A percentile compares a stretch with the other conserved stretches of the same genome.
Conservation (phyloP, 2,797 vertebrate genomes). For the Meda fulgida region DNA sequence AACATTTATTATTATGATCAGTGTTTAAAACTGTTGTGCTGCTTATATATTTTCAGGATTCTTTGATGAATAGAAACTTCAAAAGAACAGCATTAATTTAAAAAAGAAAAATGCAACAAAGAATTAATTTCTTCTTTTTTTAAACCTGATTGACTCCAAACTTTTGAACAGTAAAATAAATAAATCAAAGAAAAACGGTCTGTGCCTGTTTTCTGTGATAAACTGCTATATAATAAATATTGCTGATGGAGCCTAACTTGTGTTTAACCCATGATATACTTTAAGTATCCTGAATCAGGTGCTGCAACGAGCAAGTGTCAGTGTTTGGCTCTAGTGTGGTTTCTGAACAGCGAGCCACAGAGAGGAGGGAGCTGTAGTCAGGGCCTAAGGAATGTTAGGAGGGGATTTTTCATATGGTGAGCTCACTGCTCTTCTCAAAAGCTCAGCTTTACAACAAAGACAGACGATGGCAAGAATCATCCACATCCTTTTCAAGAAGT, state of each 20-base stretch:
- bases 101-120: neutral
- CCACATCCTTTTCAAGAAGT: neutral
- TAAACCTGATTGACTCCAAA: no score
- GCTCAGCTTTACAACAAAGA: slow-evolving; percentile 45
- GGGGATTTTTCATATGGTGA: slow-evolving; percentile 62
- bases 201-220: neutral
- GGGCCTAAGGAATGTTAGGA: slow-evolving; percentile 73
- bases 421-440: slow-evolving; percentile 52
- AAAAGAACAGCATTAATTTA: neutral
- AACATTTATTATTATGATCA: neutral
- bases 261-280: neutral
- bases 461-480: slow-evolving; percentile 29
- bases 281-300: neutral
- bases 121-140: neutral
- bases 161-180: neutral
- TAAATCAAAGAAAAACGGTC: neutral
- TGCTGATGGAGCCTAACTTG: neutral
- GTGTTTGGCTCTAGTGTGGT: slow-evolving; percentile 23
- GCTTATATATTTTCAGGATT: neutral
- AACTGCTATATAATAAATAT: neutral
- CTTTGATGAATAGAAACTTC: neutral
- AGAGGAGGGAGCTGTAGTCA: slow-evolving; percentile 76
- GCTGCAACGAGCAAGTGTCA: neutral
- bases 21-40: neutral
- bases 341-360: slow-evolving; percentile 59